phyloP scores from a whole-genome alignment of 2,113 vertebrate genomes.

The Chionomys nivalis region DNA sequence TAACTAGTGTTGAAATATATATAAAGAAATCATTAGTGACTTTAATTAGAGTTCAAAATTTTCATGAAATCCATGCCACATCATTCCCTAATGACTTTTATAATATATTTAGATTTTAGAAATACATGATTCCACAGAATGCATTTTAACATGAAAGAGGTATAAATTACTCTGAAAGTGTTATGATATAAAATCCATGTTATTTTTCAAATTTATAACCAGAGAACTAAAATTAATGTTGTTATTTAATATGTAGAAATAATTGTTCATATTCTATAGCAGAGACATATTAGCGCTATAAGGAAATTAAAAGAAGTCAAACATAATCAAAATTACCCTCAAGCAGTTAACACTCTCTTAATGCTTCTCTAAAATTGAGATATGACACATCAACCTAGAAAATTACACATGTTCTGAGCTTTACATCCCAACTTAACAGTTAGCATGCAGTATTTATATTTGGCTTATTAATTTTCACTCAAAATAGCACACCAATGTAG shows the following conservation, averaged over 20 bases:
- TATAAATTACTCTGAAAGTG: slow-evolving; percentile 39
- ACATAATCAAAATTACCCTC: slow-evolving; percentile 38
- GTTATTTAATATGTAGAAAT: slow-evolving; percentile 30
- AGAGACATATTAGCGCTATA: slow-evolving; percentile 1
- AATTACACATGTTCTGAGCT: slow-evolving; percentile 27
- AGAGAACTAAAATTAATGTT: slow-evolving; percentile 39
- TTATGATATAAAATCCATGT: background rate
- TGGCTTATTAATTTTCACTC: slow-evolving; percentile 63
- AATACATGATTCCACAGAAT: background rate
- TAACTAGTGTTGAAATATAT: background rate
- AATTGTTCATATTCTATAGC: slow-evolving; percentile 44
- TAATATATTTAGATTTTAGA: slow-evolving; percentile 37
- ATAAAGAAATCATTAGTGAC: background rate
- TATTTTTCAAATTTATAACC: slow-evolving; percentile 33
- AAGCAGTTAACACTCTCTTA: slow-evolving; percentile 20
- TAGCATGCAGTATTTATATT: slow-evolving; percentile 68
- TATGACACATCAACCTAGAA: slow-evolving; percentile 54
- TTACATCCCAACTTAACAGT: slow-evolving; percentile 59
- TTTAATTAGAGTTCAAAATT: slow-evolving; percentile 44
- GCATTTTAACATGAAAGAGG: background rate
- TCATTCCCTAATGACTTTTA: background rate
- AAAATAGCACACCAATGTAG: slow-evolving; percentile 54
- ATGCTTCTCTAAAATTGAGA: slow-evolving; percentile 54
- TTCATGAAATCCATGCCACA: slow-evolving; percentile 3
- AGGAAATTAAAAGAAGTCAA: slow-evolving; percentile 48